Evolutionary conservation across 92 coral and sea anemone species (phyloP).

Genomic region (Desmophyllum pertusum): DNA sequence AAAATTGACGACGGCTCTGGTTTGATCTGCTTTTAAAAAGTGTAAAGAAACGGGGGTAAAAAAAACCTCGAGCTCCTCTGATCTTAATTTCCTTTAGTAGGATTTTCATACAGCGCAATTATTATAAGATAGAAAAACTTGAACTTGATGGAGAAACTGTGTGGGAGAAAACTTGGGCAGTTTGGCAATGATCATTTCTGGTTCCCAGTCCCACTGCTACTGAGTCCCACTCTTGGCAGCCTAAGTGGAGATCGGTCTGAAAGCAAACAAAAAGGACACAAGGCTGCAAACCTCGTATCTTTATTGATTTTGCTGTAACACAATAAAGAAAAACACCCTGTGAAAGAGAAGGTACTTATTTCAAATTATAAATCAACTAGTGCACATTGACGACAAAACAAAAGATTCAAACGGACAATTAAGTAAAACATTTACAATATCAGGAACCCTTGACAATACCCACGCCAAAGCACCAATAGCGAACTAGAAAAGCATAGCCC

Average conservation of each 20-base stretch:
- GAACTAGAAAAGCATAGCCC: too few species aligned
- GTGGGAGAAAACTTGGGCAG: conserved; percentile 61
- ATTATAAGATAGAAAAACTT: conserved; percentile 4
- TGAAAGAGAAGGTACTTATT: too few species aligned
- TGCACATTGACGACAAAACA: too few species aligned
- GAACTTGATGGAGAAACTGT: conserved; percentile 56
- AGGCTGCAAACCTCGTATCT: too few species aligned
- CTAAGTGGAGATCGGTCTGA: conserved; percentile 63
- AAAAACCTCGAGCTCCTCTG: background rate
- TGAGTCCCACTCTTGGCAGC: conserved; percentile 68
- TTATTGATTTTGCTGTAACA: too few species aligned
- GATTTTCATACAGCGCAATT: background rate
- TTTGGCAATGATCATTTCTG: conserved; percentile 58
- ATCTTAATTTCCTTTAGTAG: background rate
- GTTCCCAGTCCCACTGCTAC: conserved; percentile 46
- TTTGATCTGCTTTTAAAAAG: background rate
- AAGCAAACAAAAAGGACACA: background rate
- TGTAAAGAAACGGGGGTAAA: background rate
- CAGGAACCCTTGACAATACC: too few species aligned
- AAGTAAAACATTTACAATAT: too few species aligned
- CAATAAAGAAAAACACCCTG: too few species aligned
- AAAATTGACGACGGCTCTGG: background rate
- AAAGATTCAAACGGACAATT: too few species aligned
- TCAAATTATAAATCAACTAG: too few species aligned
- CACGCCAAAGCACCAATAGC: too few species aligned